Base-by-base conservation (phyloP, 2,797 vertebrate genomes). In the Siniperca scherzeri region DNA sequence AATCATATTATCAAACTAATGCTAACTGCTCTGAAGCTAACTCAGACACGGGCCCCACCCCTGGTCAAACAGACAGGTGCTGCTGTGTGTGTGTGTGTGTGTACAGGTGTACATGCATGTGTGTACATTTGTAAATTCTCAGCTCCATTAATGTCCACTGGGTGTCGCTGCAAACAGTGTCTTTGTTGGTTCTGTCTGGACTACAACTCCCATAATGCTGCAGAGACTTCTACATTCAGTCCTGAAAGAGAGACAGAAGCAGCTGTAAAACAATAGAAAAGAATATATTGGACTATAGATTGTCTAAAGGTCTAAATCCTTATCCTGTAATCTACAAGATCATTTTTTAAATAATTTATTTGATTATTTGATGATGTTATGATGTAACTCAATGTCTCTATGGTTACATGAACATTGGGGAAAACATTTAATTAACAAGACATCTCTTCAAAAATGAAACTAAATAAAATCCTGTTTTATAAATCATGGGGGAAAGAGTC, bases 231-330 rank as follows among this genome's bases (percentile, higher is more conserved):
- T 50, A 6, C 36, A n/a, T 57, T 92, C 81, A 92, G 61, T 92
- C 91, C 93, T 94, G 83, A 70, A 91, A 91, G 42, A 76, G 21
- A 91, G 48, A 84, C 13, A 80, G 13, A 81, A 30, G 36, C 40
- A 66, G 40, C 3, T 42, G 36, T 85, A 17, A 78, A 17, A 40
- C 1, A 55, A 46, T 3, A 68, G 19, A 52, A 46, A 0, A 55
- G 9, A 40, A 46, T 8, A 30, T 6, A 30, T 13, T 14, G 1
- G 19, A 33, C 27, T 11, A n/a, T 5, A 30, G 40, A 40, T 6
- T 38, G 10, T 60, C 33, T 36, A 19, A 60, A 60, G 55, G 2
- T 27, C 25, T 27, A 33, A 50, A 17, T 27, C 7, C 27, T 19
- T 4, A 62, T 62, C 21, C 27, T 59, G 19, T 57, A 57, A 16